Conservation (phyloP, 2,888 invertebrate genomes). For the Andrena haemorrhoa region DNA sequence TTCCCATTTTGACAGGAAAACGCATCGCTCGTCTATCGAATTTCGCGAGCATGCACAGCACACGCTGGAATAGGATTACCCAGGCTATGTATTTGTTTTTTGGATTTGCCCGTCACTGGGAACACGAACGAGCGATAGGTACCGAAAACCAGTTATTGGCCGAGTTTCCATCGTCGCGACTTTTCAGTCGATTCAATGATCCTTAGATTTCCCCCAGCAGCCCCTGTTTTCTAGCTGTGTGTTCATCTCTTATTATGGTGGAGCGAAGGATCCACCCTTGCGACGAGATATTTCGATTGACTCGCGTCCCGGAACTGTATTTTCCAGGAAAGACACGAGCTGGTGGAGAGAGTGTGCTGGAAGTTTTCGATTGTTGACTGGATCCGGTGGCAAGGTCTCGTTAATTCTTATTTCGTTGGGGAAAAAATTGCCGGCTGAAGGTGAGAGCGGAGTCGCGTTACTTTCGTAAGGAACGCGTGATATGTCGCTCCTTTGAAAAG, state of each 20-base stretch:
- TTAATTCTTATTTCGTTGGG: slow-evolving; percentile 12
- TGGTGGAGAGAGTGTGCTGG: no score
- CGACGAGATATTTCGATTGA: background rate
- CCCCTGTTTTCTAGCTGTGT: background rate
- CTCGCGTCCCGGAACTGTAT: background rate
- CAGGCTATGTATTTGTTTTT: background rate
- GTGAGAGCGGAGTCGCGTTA: slow-evolving; percentile 18
- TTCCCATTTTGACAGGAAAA: background rate
- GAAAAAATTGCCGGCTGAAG: background rate
- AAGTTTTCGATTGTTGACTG: background rate
- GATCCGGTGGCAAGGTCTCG: slow-evolving; percentile 22
- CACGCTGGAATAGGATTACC: background rate
- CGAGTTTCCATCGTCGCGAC: background rate
- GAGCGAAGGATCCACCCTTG: background rate
- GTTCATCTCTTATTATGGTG: background rate
- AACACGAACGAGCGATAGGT: background rate
- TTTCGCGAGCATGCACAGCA: background rate
- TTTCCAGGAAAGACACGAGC: background rate
- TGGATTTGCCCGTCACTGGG: background rate
- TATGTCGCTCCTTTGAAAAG: slow-evolving; percentile 18
- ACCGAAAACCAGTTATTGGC: background rate
- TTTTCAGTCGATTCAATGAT: background rate
- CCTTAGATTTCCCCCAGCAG: background rate
- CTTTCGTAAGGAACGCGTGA: slow-evolving; percentile 30
- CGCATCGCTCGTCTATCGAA: background rate